These are phyloP conservation scores for Melieria omissa DNA, from an alignment of 2,888 invertebrate genomes.

Conservation along the genomic window DNA sequence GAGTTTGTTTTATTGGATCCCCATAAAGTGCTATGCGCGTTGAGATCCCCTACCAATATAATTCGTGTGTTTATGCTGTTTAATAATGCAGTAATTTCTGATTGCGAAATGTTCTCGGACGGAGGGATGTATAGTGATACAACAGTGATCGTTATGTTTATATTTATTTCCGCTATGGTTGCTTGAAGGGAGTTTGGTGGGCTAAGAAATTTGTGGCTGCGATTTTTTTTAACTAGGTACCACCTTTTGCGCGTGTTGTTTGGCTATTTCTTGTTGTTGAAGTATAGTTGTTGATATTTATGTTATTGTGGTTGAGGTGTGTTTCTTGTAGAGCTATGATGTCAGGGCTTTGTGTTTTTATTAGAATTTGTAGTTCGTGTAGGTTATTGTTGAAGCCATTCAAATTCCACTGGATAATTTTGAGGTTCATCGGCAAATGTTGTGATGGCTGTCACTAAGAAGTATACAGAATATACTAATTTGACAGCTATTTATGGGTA, in stretches of 20 bases:
- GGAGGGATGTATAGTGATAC: slow-evolving; percentile 3
- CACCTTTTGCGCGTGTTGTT: neutral
- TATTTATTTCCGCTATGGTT: too few species aligned
- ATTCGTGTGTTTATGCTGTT: neutral
- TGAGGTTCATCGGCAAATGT: neutral
- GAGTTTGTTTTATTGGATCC: slow-evolving; percentile 12
- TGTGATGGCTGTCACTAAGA: neutral
- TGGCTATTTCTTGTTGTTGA: neutral
- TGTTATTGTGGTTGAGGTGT: neutral
- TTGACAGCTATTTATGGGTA: neutral
- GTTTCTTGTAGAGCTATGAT: neutral
- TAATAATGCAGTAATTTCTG: neutral
- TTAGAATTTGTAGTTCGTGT: slow-evolving; percentile 2
- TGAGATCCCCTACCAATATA: slow-evolving; percentile 1
- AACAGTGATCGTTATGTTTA: neutral
- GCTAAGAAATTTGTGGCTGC: neutral
- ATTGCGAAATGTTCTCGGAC: neutral
- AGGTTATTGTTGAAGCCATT: neutral
- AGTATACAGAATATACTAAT: neutral
- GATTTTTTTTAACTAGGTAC: slow-evolving; percentile 7
- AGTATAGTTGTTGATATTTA: neutral
- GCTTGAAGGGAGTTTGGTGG: too few species aligned
- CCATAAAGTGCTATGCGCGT: slow-evolving; percentile 10
- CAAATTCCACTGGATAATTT: neutral
- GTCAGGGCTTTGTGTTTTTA: neutral